Base-by-base conservation (phyloP, 2,113 vertebrate genomes). In the Rana temporaria region DNA sequence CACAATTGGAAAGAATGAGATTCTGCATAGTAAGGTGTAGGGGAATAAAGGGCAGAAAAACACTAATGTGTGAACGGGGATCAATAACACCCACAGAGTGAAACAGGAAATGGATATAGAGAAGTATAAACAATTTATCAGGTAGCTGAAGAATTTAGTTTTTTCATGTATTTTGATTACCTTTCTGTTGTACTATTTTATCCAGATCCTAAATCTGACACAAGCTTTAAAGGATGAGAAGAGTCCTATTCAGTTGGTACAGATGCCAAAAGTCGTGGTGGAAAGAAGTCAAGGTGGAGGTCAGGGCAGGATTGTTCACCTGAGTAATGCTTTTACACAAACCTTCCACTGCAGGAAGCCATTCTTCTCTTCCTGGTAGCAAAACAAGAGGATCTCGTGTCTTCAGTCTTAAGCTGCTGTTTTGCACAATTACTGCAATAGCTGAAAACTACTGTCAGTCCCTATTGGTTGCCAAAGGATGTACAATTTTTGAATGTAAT, bases 231-330 rank as follows among this genome's bases (percentile, higher is more conserved):
- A 96, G 88, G 97, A 98, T 0, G 94, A 90, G 5, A 98, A 94
- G 88, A 98, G 94, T 84, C 98, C 98, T 11, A 90, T 98, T 78
- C 96, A 99, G 88, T 92, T 99, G 22, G 98, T 98, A 1, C 96
- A 99, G 91, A 99, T 99, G 98, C 97, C 98, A 0, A 95, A 96
- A 8, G 97, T 99, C 87, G 91, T 98, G 38, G 97, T 99, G 87
- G 98, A 99, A 77, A 91, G 96, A 67, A 98, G 96, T 62, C 92
- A 88, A 2, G 91, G 95, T 2, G 94, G 97, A 2, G 88, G 92
- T 14, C 97, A 97, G 75, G 96, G 97, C 0, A 94, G 96, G 1
- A 92, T 98, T 19, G 94, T 96, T 63, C 96, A 98, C 1, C 90
- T 96, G 48, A 94, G 94, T 85, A 96, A 93, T 2, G 92, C 94